phyloP scores from a whole-genome alignment of 2,113 vertebrate genomes.

The Corynorhinus townsendii region DNA sequence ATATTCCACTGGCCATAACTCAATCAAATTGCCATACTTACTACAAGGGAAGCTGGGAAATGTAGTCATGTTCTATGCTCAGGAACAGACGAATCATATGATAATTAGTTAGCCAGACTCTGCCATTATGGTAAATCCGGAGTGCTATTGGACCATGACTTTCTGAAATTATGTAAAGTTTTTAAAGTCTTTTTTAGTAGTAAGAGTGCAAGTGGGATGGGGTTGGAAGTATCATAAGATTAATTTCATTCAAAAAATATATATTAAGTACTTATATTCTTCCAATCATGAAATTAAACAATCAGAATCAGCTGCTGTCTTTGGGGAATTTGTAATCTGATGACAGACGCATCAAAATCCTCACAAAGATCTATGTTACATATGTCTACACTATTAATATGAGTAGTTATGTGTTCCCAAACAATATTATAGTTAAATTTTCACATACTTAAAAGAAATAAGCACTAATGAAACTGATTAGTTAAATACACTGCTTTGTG shows the following conservation, averaged over 20 bases:
- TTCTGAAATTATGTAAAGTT: background rate
- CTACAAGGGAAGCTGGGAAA: background rate
- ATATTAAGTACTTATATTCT: background rate
- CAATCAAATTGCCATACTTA: background rate
- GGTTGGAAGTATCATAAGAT: background rate
- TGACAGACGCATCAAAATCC: background rate
- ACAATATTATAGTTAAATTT: background rate
- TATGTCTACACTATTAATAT: background rate
- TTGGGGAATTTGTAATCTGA: background rate
- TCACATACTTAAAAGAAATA: background rate
- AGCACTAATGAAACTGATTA: background rate
- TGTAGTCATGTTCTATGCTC: background rate
- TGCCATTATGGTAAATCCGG: background rate
- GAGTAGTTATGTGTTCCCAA: background rate
- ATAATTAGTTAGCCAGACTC: background rate
- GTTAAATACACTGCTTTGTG: background rate
- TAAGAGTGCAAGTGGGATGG: accelerated
- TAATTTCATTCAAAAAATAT: background rate
- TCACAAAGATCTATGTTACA: background rate
- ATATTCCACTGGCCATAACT: background rate
- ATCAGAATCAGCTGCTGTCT: background rate
- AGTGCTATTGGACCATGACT: background rate
- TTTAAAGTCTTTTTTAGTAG: background rate
- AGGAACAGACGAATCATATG: background rate
- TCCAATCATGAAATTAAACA: background rate